phyloP scores from a whole-genome alignment of 2,888 invertebrate genomes.

The Lagria hirta region DNA sequence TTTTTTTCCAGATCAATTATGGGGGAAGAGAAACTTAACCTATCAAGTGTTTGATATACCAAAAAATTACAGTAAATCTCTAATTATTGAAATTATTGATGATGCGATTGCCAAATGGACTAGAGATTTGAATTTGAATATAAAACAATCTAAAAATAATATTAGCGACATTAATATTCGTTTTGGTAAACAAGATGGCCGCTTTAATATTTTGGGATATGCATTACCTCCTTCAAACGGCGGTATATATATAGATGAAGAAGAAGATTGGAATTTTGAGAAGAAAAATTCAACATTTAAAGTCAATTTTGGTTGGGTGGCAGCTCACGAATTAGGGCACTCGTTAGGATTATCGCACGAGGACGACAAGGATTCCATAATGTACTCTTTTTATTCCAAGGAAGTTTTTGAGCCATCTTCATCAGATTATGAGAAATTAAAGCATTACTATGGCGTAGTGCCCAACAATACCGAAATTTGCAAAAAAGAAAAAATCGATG shows the following conservation, averaged over 20 bases:
- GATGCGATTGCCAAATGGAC: constrained; percentile 11
- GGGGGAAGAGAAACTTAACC: too few relatives aligned
- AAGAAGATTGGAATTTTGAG: constrained; percentile 16
- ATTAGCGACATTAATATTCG: constrained; percentile 11
- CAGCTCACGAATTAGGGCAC: constrained; percentile 36
- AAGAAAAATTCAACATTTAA: neutral
- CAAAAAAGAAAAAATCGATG: neutral
- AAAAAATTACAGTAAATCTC: too few relatives aligned
- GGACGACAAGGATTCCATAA: constrained; percentile 1
- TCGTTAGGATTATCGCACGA: constrained; percentile 23
- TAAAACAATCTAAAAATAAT: constrained; percentile 4
- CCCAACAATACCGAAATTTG: constrained; percentile 5
- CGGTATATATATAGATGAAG: constrained; percentile 17
- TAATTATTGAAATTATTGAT: constrained; percentile 1
- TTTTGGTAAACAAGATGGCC: constrained; percentile 8
- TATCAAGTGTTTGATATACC: too few relatives aligned
- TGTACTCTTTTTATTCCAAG: constrained; percentile 9
- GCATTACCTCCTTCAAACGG: constrained; percentile 19
- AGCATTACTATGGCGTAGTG: constrained; percentile 3
- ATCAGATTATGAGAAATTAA: constrained; percentile 1
- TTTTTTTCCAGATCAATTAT: too few relatives aligned
- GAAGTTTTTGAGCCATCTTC: constrained; percentile 1
- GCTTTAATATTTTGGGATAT: constrained; percentile 5
- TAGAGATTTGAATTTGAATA: constrained; percentile 4
- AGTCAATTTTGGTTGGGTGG: constrained; percentile 27